Evolutionary conservation across 2,113 vertebrate genomes (phyloP).

Genomic region (Phycodurus eques): DNA sequence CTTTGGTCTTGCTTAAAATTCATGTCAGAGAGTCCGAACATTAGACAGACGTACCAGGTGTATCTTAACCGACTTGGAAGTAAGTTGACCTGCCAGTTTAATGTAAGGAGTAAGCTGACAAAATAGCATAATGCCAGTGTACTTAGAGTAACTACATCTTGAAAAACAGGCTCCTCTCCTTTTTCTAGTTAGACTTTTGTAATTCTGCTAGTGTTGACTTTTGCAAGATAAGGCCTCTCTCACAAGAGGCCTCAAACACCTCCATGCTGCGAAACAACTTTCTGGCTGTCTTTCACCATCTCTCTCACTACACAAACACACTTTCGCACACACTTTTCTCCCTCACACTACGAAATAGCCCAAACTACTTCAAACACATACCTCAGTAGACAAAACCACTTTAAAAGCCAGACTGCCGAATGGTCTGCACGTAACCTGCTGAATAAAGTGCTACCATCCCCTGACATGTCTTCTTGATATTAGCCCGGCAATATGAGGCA

Average conservation of each 20-base stretch:
- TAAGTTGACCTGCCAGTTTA: background rate
- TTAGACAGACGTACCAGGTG: no score
- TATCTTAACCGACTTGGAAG: background rate
- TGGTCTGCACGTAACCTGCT: conserved; percentile 47
- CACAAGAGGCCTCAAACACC: conserved; percentile 14
- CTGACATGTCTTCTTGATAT: conserved; percentile 68
- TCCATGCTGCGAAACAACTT: conserved; percentile 51
- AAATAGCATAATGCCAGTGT: background rate
- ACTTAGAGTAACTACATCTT: background rate
- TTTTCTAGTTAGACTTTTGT: conserved; percentile 14
- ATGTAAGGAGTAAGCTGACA: background rate
- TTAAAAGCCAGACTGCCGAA: conserved; percentile 42
- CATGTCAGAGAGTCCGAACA: background rate
- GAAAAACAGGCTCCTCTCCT: background rate
- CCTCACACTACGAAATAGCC: conserved; percentile 36
- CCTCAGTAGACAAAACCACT: conserved; percentile 58
- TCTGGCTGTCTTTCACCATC: conserved; percentile 16
- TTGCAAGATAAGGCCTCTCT: conserved; percentile 28
- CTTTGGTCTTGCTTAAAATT: no score
- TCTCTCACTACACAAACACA: conserved; percentile 23
- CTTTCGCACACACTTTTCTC: conserved; percentile 3
- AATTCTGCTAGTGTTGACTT: conserved; percentile 27
- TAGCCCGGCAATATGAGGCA: conserved; percentile 63
- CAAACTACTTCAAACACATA: conserved; percentile 53
- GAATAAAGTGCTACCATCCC: conserved; percentile 71